Evolutionary conservation across 2,888 invertebrate species (phyloP).

Genomic region (Caenorhabditis sp.): DNA sequence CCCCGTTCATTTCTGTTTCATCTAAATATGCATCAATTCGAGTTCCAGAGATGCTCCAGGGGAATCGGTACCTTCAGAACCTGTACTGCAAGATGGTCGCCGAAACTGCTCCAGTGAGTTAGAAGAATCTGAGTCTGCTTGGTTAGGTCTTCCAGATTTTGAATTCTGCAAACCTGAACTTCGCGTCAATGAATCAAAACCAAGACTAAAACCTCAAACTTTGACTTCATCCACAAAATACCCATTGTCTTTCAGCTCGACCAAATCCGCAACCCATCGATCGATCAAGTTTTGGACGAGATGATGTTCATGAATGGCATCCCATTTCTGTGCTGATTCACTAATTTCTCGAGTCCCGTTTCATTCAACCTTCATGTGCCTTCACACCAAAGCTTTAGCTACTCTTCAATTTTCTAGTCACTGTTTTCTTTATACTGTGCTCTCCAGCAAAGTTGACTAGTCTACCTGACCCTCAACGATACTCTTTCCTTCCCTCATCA

Average conservation of each 20-base stretch:
- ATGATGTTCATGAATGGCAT: slow-evolving; percentile 21
- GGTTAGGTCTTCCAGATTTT: too few species aligned
- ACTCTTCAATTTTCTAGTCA: too few species aligned
- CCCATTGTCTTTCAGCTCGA: slow-evolving; percentile 8
- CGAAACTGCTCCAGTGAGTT: slow-evolving; percentile 14
- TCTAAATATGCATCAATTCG: not conserved
- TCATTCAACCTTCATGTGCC: not conserved
- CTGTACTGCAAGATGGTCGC: slow-evolving; percentile 12
- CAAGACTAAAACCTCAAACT: too few species aligned
- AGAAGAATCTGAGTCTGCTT: too few species aligned
- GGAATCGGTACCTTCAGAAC: not conserved
- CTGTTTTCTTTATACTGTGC: too few species aligned
- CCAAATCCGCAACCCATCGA: not conserved
- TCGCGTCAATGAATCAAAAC: not conserved
- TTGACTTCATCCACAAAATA: too few species aligned
- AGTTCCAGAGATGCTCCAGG: not conserved
- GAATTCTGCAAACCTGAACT: not conserved
- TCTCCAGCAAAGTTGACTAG: too few species aligned
- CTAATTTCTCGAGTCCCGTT: not conserved
- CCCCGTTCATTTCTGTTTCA: not conserved
- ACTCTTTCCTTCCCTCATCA: too few species aligned
- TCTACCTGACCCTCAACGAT: too few species aligned
- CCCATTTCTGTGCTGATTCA: not conserved
- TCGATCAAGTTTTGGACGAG: slow-evolving; percentile 37
- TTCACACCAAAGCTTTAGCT: too few species aligned